Percentiles rank a stretch among this genome's conserved stretches.
Conservation (phyloP, 2,113 vertebrate genomes). For the Lagopus muta region DNA sequence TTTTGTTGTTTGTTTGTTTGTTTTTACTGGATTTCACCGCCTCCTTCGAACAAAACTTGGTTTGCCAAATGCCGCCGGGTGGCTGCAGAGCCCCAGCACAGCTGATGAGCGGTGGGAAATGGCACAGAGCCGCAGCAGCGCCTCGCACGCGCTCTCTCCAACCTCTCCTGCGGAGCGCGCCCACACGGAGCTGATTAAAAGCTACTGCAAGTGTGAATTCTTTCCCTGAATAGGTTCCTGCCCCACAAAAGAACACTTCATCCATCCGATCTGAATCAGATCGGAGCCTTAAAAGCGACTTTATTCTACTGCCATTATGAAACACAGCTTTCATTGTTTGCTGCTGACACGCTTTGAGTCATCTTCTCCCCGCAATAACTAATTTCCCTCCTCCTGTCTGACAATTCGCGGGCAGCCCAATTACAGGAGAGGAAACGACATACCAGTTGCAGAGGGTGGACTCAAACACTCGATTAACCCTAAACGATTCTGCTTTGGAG, state of each 20-base stretch:
- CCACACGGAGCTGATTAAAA: constrained; percentile 34
- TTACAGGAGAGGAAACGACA: not conserved
- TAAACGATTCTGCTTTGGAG: constrained; percentile 2
- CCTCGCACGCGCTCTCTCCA: not conserved
- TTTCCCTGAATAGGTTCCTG: not conserved
- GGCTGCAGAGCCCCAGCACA: accelerated
- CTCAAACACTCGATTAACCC: not conserved
- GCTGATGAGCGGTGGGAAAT: accelerated
- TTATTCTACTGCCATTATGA: not conserved
- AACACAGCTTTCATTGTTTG: constrained; percentile 54
- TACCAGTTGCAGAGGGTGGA: not conserved
- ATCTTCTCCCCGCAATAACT: constrained; percentile 51
- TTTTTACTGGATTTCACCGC: not conserved
- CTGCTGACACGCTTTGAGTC: constrained; percentile 55
- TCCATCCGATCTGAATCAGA: constrained; percentile 22
- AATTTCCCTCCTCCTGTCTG: constrained; percentile 18
- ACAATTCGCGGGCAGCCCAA: constrained; percentile 37
- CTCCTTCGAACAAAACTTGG: not conserved
- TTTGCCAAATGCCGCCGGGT: not conserved
- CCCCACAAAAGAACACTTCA: constrained; percentile 39
- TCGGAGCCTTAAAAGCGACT: constrained; percentile 21
- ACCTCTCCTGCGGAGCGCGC: not conserved
- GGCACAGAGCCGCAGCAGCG: not conserved
- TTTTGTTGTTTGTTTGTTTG: too few relatives aligned
- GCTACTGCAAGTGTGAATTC: constrained; percentile 3